Evolutionary conservation across 2,113 vertebrate genomes (phyloP), one percentile per base, ranked within the genome.

Genomic region (Gadus macrocephalus): DNA sequence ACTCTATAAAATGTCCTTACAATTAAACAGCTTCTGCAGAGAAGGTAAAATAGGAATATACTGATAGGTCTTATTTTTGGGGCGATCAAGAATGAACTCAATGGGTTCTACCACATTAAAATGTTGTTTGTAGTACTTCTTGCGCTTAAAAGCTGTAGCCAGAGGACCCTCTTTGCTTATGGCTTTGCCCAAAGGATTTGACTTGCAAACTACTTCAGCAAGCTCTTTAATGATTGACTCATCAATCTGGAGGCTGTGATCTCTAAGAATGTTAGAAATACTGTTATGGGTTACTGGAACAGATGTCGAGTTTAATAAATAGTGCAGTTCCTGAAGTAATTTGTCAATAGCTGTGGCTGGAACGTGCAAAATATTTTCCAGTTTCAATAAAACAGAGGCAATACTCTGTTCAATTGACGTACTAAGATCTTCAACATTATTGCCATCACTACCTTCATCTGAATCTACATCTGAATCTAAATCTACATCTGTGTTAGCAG

Each of bases 21-120:
- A 75, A 4, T 49, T 11, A 2, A 83, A 70, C 16, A 85, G 70
- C 55, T 78, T 31, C 28, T 78, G 73, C 64, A 82, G 68, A 58
- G 49, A 65, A 66, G 65, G 70, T 19, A 81, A 67, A 58, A 85
- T 6, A 28, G 79, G 76, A 15, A 85, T 70, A 73, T 81, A 85
- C 59, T 83, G 77, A 72, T 74, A 80, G 55, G 68, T 81, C 55
- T 1, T 72, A 2, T 78, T 81, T 42, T 78, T 61, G 56, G 71
- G 83, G 11, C 22, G 9, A 74, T 86, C 70, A 60, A 82, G 71
- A 2, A 80, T 53, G 27, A 80, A 82, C 56, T 81, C 60, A 66
- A 75, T 42, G n/a, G 81, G 79, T 20, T 20, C 20, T 20, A 20
- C 20, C 20, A 20, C 20, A 20, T 20, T 20, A 20, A 20, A 20